Percentiles rank a stretch among this genome's conserved stretches.
Evolutionary conservation across 2,113 vertebrate species (phyloP).

Genomic region (Hypocryptadius cinnamomeus): DNA sequence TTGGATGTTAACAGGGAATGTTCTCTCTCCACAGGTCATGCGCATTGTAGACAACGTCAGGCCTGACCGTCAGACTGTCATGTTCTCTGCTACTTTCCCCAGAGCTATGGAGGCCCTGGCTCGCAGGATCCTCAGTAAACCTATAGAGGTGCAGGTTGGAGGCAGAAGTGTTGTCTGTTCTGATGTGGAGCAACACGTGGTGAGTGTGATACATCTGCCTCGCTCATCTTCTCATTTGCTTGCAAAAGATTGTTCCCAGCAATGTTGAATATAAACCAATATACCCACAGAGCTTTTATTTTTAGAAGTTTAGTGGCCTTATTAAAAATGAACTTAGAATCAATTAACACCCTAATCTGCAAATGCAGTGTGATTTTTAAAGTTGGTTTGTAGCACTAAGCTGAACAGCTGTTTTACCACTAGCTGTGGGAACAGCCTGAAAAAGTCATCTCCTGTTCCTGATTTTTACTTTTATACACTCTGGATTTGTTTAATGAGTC

Average conservation of each 20-base stretch:
- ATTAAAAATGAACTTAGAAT: neutral
- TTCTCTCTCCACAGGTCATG: constrained; percentile 82
- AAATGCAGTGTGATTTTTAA: neutral
- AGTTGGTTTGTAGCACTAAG: neutral
- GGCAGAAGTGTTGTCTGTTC: constrained; percentile 97
- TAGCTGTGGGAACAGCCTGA: neutral
- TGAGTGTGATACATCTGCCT: constrained; percentile 50
- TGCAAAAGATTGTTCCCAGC: neutral
- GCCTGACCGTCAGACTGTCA: constrained; percentile 96
- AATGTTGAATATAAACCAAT: neutral
- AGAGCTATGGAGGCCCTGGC: constrained; percentile 97
- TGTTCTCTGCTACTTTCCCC: constrained; percentile 98
- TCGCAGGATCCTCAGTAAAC: constrained; percentile 89
- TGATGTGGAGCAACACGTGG: constrained; percentile 95
- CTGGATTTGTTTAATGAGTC: neutral
- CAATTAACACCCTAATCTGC: neutral
- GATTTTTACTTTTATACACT: neutral
- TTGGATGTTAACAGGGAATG: neutral
- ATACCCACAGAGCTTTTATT: neutral
- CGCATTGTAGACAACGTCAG: constrained; percentile 96
- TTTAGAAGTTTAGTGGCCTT: neutral
- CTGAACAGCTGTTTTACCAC: neutral
- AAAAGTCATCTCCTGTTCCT: neutral
- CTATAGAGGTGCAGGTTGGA: constrained; percentile 95
- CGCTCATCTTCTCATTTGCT: rapidly evolving